phyloP scores from a whole-genome alignment of 64 coral and sea anemone genomes.

The Hydrozoanthus tunicans region DNA sequence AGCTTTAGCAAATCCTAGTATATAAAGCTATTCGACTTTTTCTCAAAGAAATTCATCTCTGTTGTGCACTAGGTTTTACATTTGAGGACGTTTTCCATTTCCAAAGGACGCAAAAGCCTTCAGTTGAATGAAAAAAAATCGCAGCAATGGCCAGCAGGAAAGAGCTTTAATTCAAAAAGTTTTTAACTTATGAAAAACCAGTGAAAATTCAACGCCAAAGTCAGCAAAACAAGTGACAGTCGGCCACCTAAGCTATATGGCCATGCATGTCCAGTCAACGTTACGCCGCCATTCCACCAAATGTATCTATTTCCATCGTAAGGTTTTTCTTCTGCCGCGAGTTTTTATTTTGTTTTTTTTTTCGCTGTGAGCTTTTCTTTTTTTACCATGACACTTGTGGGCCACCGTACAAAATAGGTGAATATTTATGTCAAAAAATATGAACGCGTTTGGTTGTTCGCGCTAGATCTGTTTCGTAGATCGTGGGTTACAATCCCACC shows the following conservation, averaged over 20 bases:
- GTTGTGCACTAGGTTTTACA: constrained; percentile 38
- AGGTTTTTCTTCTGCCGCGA: constrained; percentile 1
- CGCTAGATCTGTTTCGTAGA: too few relatives aligned
- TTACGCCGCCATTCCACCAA: constrained; percentile 1
- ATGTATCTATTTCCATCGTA: constrained; percentile 13
- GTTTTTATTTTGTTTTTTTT: background rate
- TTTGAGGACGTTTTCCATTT: constrained; percentile 41
- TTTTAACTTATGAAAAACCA: too few relatives aligned
- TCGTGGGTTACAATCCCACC: too few relatives aligned
- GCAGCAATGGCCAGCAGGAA: constrained; percentile 2
- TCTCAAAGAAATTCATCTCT: constrained; percentile 17
- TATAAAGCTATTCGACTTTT: too few relatives aligned
- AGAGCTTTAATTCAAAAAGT: background rate
- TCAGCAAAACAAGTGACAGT: background rate
- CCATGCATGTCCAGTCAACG: background rate
- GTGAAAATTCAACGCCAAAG: background rate
- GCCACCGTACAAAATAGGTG: too few relatives aligned
- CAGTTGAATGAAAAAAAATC: too few relatives aligned
- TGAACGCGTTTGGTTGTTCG: too few relatives aligned
- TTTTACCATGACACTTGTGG: too few relatives aligned
- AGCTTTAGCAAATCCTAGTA: too few relatives aligned
- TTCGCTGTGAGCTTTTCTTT: background rate
- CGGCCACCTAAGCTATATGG: background rate
- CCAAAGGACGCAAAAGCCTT: constrained; percentile 8
- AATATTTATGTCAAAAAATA: too few relatives aligned